A percentile compares a stretch with the other conserved stretches of the same genome.
Evolutionary conservation across 2,113 vertebrate species (phyloP).

Genomic region (Zapus hudsonius): DNA sequence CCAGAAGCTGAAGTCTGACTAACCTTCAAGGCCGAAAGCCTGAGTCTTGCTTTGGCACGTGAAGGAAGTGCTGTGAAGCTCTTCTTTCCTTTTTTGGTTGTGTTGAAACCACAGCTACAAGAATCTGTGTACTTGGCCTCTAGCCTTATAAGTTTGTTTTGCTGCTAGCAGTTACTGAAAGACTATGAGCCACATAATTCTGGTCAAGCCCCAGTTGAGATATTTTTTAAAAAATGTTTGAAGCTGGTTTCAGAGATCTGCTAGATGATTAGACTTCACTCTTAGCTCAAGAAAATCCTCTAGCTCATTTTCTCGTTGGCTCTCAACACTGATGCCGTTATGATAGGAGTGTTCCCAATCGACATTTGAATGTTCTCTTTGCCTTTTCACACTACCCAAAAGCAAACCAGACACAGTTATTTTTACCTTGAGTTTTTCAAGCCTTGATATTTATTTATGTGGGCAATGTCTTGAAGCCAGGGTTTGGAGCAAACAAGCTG

Average conservation of each 20-base stretch:
- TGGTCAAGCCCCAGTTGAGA: conserved; percentile 39
- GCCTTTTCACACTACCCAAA: conserved; percentile 26
- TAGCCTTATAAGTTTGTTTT: conserved; percentile 55
- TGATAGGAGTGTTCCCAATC: conserved; percentile 12
- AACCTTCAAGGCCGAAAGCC: conserved; percentile 17
- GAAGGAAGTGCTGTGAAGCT: conserved; percentile 31
- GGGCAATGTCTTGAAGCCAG: neutral
- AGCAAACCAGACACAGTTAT: conserved; percentile 52
- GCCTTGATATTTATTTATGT: too few relatives aligned
- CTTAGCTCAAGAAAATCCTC: conserved; percentile 54
- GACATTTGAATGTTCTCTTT: conserved; percentile 38
- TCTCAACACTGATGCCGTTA: conserved; percentile 4
- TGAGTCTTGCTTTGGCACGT: too few relatives aligned
- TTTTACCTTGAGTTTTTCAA: conserved; percentile 50
- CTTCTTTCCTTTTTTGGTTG: conserved; percentile 75
- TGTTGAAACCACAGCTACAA: conserved; percentile 64
- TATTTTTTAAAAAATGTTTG: conserved; percentile 63
- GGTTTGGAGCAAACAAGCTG: neutral
- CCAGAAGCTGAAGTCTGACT: neutral
- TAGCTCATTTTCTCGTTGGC: conserved; percentile 32
- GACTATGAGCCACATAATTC: conserved; percentile 51
- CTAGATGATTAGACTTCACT: conserved; percentile 34
- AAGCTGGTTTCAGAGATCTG: conserved; percentile 54
- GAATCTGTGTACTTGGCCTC: conserved; percentile 71
- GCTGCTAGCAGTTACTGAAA: conserved; percentile 58